Conservation (phyloP, 1,140 invertebrate species). For the Acromyrmex heyeri region DNA sequence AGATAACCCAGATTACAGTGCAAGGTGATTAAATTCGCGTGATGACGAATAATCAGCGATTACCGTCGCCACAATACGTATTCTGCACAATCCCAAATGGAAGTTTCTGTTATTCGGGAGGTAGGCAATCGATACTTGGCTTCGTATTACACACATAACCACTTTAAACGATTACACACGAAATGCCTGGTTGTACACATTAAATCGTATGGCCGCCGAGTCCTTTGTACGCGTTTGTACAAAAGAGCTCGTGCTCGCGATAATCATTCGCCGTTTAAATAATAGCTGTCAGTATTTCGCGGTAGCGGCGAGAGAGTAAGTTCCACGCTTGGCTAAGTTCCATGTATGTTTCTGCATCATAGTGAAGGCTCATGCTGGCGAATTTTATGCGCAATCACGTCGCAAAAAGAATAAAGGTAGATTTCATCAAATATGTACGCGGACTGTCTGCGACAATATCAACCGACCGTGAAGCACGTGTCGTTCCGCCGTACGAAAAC, state of each 20-base stretch:
- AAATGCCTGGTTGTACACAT: slow-evolving; percentile 13
- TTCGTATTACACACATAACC: slow-evolving; percentile 29
- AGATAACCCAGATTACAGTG: neutral
- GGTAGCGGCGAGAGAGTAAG: neutral
- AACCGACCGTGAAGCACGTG: neutral
- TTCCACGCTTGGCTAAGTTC: slow-evolving; percentile 29
- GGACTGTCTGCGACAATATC: neutral
- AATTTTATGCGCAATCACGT: neutral
- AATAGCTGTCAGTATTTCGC: slow-evolving; percentile 41
- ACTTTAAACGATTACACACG: slow-evolving; percentile 44
- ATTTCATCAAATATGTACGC: neutral
- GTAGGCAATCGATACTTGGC: slow-evolving; percentile 31
- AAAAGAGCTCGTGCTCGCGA: slow-evolving; percentile 42
- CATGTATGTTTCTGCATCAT: slow-evolving; percentile 3
- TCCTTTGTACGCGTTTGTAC: slow-evolving; percentile 24
- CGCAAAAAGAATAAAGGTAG: neutral
- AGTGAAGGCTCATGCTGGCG: neutral
- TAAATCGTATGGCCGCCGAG: neutral
- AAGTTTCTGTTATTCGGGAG: slow-evolving; percentile 17
- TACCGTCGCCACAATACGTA: neutral
- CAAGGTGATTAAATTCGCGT: slow-evolving; percentile 21
- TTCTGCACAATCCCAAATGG: slow-evolving; percentile 7
- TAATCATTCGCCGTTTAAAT: slow-evolving; percentile 51
- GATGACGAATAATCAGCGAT: slow-evolving; percentile 41
- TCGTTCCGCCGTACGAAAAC: neutral